A percentile compares a stretch with the other conserved stretches of the same genome.
Conservation (phyloP, 2,888 invertebrate genomes). For the Lasioglossum leucozonium region DNA sequence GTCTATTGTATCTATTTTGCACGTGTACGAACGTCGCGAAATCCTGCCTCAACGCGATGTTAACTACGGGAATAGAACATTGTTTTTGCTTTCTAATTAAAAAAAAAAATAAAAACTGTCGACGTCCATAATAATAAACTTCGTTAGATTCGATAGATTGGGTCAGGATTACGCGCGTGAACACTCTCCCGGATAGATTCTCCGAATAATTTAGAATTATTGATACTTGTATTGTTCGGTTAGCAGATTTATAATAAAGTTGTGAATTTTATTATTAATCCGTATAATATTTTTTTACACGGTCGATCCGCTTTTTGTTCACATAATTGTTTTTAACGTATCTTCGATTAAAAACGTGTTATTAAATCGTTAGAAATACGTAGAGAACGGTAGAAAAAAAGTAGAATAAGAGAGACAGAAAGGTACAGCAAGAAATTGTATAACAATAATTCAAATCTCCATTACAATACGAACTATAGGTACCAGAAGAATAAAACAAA, state of each 20-base stretch:
- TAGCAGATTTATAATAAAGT: conserved; percentile 78
- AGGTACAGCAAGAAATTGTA: background rate
- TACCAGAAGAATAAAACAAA: background rate
- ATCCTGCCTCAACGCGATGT: background rate
- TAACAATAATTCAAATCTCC: background rate
- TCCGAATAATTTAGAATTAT: conserved; percentile 74
- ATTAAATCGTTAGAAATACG: background rate
- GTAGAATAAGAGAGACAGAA: background rate
- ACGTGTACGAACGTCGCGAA: background rate
- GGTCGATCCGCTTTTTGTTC: background rate
- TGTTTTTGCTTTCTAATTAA: background rate
- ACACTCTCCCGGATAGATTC: conserved; percentile 32
- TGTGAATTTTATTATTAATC: conserved; percentile 74
- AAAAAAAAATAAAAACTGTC: background rate
- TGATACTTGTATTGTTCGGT: conserved; percentile 76
- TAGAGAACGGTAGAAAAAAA: background rate
- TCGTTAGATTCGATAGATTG: background rate
- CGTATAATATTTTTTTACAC: background rate
- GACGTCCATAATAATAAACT: background rate
- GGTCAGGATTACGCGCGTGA: conserved; percentile 2
- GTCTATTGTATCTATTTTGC: background rate
- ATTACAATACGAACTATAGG: background rate
- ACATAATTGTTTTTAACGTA: background rate
- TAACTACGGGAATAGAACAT: background rate
- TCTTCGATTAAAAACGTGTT: background rate